Percentiles rank a stretch among this genome's conserved stretches.
These are phyloP conservation scores for Serranus cabrilla DNA, from an alignment of 2,797 vertebrate species.

Conservation along the genomic window DNA sequence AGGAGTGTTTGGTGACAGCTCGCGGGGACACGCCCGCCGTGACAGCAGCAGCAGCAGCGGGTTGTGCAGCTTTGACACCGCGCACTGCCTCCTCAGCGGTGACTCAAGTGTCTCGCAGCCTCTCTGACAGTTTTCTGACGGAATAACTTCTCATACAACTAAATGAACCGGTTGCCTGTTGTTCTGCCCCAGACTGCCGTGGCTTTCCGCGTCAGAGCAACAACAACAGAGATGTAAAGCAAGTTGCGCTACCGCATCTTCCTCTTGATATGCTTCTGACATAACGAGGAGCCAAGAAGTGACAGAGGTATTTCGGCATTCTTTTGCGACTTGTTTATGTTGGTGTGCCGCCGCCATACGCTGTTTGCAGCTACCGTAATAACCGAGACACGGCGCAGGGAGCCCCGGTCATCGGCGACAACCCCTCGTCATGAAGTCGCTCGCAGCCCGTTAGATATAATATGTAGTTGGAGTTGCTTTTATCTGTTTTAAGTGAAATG, in stretches of 20 bases:
- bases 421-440: slow-evolving; percentile 5
- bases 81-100: slow-evolving; percentile 21
- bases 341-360: slow-evolving; percentile 11
- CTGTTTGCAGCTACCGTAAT: slow-evolving; percentile 3
- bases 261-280: slow-evolving; percentile 72
- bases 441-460: neutral
- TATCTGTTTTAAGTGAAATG: neutral
- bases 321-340: slow-evolving; percentile 47
- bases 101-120: slow-evolving; percentile 30
- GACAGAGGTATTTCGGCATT: slow-evolving; percentile 78
- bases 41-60: slow-evolving; percentile 42
- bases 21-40: slow-evolving; percentile 66
- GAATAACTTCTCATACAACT: slow-evolving; percentile 65
- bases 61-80: slow-evolving; percentile 36
- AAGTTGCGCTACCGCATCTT: slow-evolving; percentile 68
- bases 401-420: neutral
- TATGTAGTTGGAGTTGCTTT: neutral
- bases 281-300: slow-evolving; percentile 72
- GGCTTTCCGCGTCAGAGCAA: slow-evolving; percentile 62
- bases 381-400: neutral
- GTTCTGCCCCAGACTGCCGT: slow-evolving; percentile 45
- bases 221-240: slow-evolving; percentile 75
- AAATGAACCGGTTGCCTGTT: slow-evolving; percentile 49
- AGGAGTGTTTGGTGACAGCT: slow-evolving; percentile 68
- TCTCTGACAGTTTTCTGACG: slow-evolving; percentile 29